phyloP scores from a whole-genome alignment of 2,113 vertebrate species.

The Porphyrio hochstetteri region DNA sequence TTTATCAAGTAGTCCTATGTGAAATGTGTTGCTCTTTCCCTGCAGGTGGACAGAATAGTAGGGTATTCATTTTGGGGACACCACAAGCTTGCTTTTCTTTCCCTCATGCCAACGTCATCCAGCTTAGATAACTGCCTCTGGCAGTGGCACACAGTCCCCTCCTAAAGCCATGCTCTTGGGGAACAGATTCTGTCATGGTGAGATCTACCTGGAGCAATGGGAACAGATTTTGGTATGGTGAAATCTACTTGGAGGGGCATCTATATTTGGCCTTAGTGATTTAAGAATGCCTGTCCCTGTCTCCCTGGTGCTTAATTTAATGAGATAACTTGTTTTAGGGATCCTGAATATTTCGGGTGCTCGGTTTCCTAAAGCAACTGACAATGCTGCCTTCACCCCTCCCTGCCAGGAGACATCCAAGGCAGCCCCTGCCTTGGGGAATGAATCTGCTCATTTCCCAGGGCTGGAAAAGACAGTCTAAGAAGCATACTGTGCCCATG shows the following conservation, averaged over 20 bases:
- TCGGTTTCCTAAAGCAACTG: not conserved
- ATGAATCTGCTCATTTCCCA: not conserved
- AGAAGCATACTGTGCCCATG: rapidly evolving
- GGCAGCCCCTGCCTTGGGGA: not conserved
- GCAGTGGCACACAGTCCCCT: rapidly evolving
- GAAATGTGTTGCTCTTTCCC: not conserved
- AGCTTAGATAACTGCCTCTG: not conserved
- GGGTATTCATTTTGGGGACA: not conserved
- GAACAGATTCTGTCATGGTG: not conserved
- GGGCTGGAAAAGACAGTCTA: not conserved
- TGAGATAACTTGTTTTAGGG: not conserved
- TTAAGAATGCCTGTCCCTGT: not conserved
- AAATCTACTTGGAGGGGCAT: not conserved
- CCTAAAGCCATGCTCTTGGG: not conserved
- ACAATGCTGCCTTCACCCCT: not conserved
- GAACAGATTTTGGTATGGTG: not conserved
- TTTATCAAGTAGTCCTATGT: not conserved
- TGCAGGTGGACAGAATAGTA: not conserved
- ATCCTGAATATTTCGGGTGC: not conserved
- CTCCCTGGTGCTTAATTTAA: not conserved
- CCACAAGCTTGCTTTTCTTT: not conserved
- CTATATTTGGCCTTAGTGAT: not conserved
- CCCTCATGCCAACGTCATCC: rapidly evolving
- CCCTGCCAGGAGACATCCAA: not conserved
- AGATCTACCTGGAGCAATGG: too few species aligned